Base-by-base conservation (phyloP, 2,113 vertebrate species). In the Talpa occidentalis region DNA sequence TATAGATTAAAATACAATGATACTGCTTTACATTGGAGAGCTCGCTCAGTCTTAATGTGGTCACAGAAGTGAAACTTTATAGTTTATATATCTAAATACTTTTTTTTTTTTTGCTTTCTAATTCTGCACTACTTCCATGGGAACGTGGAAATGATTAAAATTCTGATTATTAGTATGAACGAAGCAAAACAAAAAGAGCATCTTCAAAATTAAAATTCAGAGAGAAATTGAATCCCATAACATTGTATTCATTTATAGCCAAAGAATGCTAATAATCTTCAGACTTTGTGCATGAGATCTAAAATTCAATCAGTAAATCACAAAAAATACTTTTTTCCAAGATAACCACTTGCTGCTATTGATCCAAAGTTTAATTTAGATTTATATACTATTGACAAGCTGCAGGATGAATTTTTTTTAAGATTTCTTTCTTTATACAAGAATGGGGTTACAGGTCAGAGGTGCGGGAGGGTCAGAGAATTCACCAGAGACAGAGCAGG, bases 201-300 rank as follows among this genome's bases (percentile, higher is more conserved):
- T 70, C 90, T 96, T 85, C 66, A 87, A 96, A 97, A 97, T 98
- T 97, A 97, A 98, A 97, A 98, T 97, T 95, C 96, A 76, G 35
- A 70, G 91, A 93, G 95, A 97, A 98, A 97, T 95, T 67, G 81
- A 98, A 96, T 97, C 90, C 94, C 94, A 49, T 84, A 93, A 42
- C 37, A 74, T 89, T 93, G 72, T 22, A 89, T 92, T 90, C 96
- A 95, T 98, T 96, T 96, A 95, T 97, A 98, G 97, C 98, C 96
- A 92, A 92, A 95, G 52, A 78, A 97, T 90, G 94, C 94, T 98
- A 97, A 97, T 92, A 67, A 49, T 92, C 94, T 95, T n/a, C 60
- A 83, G 84, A 82, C 73, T 96, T 96, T 49, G 69, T 97, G 80
- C 24, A 2, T 30, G 72, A 91, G 62, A 88, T 93, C 90, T 95